Percentiles rank a stretch among this genome's conserved stretches.
phyloP scores from a whole-genome alignment of 2,113 vertebrate species.

The Nycticorax nycticorax region DNA sequence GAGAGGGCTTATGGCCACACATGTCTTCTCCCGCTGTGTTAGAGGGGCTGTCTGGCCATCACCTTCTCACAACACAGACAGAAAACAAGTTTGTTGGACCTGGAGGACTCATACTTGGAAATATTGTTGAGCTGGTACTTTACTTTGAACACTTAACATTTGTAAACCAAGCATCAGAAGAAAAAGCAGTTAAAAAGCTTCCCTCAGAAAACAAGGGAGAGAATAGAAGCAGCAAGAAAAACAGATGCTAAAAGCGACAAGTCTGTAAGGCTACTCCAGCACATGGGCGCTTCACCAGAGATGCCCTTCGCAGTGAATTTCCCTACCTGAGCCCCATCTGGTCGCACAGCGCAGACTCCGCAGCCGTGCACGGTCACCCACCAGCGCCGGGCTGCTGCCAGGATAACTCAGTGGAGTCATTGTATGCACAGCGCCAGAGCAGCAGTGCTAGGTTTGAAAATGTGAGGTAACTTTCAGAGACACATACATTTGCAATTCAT shows the following conservation, averaged over 20 bases:
- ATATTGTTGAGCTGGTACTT: neutral
- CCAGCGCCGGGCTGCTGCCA: neutral
- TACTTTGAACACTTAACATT: neutral
- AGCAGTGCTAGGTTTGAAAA: conserved; percentile 19
- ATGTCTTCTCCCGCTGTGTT: neutral
- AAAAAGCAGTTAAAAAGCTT: neutral
- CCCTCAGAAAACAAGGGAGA: neutral
- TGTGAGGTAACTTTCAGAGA: neutral
- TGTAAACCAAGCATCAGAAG: neutral
- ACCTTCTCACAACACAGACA: neutral
- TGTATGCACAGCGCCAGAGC: neutral
- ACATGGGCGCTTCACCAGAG: neutral
- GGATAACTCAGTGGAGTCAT: neutral
- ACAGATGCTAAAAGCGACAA: neutral
- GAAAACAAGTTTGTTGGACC: neutral
- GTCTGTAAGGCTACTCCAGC: neutral
- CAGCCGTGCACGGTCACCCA: neutral
- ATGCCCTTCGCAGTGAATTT: neutral
- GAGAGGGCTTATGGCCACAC: neutral
- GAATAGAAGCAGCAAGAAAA: neutral
- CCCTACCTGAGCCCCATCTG: neutral
- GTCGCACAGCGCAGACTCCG: neutral
- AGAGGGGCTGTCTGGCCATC: neutral
- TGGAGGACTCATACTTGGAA: neutral
- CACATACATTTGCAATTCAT: conserved; percentile 36